Base-by-base conservation (phyloP, 2,888 invertebrate genomes). In the Thymelicus sylvestris region DNA sequence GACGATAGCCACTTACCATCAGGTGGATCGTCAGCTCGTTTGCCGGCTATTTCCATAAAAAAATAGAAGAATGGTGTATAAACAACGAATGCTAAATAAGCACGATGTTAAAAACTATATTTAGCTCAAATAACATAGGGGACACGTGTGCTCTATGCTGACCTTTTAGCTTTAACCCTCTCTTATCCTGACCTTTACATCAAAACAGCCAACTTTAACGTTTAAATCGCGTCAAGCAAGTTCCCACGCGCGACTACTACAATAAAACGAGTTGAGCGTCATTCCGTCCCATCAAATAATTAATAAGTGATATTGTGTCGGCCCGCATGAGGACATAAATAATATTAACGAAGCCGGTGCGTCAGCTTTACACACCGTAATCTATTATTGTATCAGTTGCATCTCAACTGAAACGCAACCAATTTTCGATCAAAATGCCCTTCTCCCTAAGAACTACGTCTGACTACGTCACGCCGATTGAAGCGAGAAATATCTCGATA, bases 241-340 rank as follows among this genome's bases (percentile, higher is more conserved):
- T 71, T 74, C 74, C 74, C 74, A 74, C 74, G 75, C 69, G 41
- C 55, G 44, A 55, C 66, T 72, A 66, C 69, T 59, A 74, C 62
- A 72, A 74, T 65, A 72, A 64, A 66, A 69, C 59, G 59, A 31
- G 67, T 67, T 77, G 78, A 78, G 76, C 80, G 80, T 81, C 80
- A 77, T 79, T 81, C 75, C 76, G 78, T 80, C 81, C 78, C 80
- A 83, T 85, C 80, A 79, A 79, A 80, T 84, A 84, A 86, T 86
- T 86, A 85, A 86, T 82, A 84, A 82, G 79, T 80, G 78, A 81
- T 83, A 83, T 81, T 80, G 80, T 80, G 79, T 78, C 77, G 78
- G 81, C 86, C 85, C 86, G 84, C 84, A 85, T 85, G 74, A 75
- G 78, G 75, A 74, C 82, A 85, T 86, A 86, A 86, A 86, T 86